Evolutionary conservation across 2,113 vertebrate genomes (phyloP), one percentile per base, ranked within the genome.

Genomic region (Parus major): DNA sequence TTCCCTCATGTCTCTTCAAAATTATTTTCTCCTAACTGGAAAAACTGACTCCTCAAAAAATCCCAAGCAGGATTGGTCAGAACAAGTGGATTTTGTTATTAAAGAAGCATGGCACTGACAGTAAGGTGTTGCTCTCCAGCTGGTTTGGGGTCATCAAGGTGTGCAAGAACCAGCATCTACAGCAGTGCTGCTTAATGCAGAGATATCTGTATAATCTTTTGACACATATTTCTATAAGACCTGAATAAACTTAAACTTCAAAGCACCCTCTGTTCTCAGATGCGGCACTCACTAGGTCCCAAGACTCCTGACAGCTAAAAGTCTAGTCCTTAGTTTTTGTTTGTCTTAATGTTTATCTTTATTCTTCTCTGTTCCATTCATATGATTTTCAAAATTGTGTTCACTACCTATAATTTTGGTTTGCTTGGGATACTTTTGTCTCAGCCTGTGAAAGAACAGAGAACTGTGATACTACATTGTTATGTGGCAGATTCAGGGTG

Each of bases 231-330:
- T 80, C 70, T 78, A 0, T 50, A 60, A 90, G 49, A 81, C 89
- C 89, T 92, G 96, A 97, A 97, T 98, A 97, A 94, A 96, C 95
- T 93, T 88, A 90, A 90, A 97, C 97, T 98, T 98, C 98, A 98
- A 98, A 98, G 98, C 91, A 90, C 75, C 16, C 68, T 92, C 71
- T 86, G 18, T 59, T 96, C 76, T 81, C 72, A 88, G 86, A 79
- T 63, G 47, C 52, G 65, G 61, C 36, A 39, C 52, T 93, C 46
- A n/a, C 88, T 87, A 92, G 87, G 70, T 97, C 96, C 92, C 94
- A 96, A 95, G 65, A 95, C 92, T 92, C 76, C 80, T 70, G 52
- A 82, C 91, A 94, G 94, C 85, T 93, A 92, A 95, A 97, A 82
- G 95, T 89, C 95, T 92, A 71, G 77, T 64, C 49, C 36, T 71